phyloP scores from a whole-genome alignment of 2,888 invertebrate genomes.

The Tethea ocularis region DNA sequence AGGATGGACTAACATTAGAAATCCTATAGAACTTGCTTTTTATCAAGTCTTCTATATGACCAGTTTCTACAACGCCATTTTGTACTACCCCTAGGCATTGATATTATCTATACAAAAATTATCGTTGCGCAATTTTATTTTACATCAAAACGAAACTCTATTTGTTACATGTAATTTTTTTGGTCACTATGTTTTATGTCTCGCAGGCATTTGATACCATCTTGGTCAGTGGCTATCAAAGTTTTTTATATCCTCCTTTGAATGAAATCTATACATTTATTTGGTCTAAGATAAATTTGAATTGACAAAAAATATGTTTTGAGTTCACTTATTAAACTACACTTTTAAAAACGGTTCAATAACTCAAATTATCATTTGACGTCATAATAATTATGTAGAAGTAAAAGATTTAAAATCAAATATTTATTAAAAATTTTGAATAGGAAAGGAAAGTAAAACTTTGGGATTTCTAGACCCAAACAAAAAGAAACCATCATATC shows the following conservation, averaged over 20 bases:
- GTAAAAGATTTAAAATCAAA: no score
- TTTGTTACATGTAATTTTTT: constrained; percentile 7
- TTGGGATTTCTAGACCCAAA: constrained; percentile 9
- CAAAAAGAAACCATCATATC: constrained; percentile 11
- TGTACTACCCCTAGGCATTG: constrained; percentile 9
- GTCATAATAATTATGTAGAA: no score
- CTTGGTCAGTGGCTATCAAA: constrained; percentile 22
- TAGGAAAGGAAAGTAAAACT: neutral
- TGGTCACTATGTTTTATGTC: constrained; percentile 14
- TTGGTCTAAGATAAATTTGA: neutral
- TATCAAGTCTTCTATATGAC: neutral
- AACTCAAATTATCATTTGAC: no score
- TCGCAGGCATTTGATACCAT: constrained; percentile 30
- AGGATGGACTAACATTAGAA: neutral
- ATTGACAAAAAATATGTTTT: no score
- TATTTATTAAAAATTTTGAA: no score
- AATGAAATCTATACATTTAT: neutral
- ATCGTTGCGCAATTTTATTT: neutral
- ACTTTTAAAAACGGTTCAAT: no score
- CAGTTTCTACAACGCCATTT: neutral
- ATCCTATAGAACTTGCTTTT: neutral
- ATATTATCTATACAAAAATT: constrained; percentile 7
- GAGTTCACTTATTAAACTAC: no score
- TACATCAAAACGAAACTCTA: neutral
- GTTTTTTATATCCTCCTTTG: neutral